Conservation (phyloP, 2,113 vertebrate species). For the Anarhynchus alexandrinus region DNA sequence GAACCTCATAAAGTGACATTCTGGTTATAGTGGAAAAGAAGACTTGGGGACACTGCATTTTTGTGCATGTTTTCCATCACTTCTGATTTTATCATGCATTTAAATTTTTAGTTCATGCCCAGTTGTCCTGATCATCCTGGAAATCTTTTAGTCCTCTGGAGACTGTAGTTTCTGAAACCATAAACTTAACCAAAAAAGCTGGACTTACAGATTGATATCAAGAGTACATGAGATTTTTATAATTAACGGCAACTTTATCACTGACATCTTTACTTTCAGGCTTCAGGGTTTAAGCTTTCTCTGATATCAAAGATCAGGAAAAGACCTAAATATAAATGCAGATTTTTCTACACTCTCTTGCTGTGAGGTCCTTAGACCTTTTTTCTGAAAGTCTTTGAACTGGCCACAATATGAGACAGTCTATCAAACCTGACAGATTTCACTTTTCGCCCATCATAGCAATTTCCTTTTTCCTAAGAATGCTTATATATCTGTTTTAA, state of each 20-base stretch:
- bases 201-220: not conserved
- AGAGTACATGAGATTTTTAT: not conserved
- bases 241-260: not conserved
- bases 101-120: not conserved
- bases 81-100: not conserved
- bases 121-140: not conserved
- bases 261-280: not conserved
- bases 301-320: not conserved
- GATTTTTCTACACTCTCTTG: not conserved
- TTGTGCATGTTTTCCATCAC: not conserved
- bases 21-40: not conserved
- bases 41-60: not conserved
- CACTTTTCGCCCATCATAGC: not conserved
- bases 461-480: not conserved
- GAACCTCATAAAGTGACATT: not conserved
- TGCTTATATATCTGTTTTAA: conserved; percentile 34
- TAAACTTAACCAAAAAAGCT: not conserved
- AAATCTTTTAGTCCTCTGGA: not conserved
- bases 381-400: not conserved
- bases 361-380: not conserved
- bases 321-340: not conserved
- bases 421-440: not conserved
- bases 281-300: not conserved
- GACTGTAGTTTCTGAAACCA: not conserved
- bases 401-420: not conserved